Base-by-base conservation (phyloP, 2,888 invertebrate genomes). In the Heliconius cydno region DNA sequence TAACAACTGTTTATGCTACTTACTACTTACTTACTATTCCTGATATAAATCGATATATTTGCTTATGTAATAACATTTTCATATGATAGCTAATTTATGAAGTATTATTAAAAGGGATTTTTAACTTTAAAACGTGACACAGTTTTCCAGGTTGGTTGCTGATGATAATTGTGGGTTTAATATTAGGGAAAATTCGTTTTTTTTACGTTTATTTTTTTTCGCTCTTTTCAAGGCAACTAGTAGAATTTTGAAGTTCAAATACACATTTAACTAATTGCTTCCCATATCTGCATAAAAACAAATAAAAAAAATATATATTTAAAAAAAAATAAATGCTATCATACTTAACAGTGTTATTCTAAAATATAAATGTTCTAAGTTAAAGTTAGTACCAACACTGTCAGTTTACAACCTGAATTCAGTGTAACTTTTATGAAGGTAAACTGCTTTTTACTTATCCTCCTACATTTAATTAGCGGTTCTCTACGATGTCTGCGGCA, bases 391-490 rank as follows among this genome's bases (percentile, higher is more conserved):
- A 63, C 71, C 79, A 80, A 79, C 76, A 57, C 65, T 68, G 30
- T 76, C 41, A 77, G 76, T 79, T 80, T 82, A 79, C 79, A 78
- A 77, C 65, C 67, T 76, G 68, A 76, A 79, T 87, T 88, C 84
- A 84, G 83, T 86, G 86, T 85, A 90, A 91, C 88, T 91, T 91
- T 91, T 91, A 91, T 88, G 89, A 88, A 89, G 87, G 88, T 86
- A 87, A 88, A 90, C 89, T 89, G 90, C 88, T 87, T 90, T 82
- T 88, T 87, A 86, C 88, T 88, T 87, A 88, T 86, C 86, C 86
- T 87, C 86, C 87, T 87, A 87, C 87, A 89, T 90, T 92, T 92
- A 92, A 91, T 92, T 91, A 91, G 90, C 87, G 88, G 89, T 90
- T 88, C 88, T 87, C 88, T 87, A 84, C 86, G 85, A 88, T 87